Evolutionary conservation across 2,113 vertebrate species (phyloP), one percentile per base, ranked within the genome.

Genomic region (Xerus inauris): DNA sequence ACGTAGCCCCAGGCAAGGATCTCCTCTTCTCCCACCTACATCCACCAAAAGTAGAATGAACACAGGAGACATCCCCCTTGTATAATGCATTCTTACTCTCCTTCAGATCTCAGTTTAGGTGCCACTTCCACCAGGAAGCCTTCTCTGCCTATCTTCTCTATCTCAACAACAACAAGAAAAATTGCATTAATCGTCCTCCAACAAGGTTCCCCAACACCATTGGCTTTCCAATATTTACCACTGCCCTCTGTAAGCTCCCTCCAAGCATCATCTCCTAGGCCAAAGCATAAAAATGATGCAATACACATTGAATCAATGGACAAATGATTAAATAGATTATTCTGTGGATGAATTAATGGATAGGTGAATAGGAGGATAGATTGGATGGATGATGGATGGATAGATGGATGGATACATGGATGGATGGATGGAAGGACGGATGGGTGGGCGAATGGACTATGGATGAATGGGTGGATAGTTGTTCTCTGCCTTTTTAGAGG

Each of bases 161-260:
- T 38, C 32, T 94, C 81, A 96, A 10, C 28, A 62, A 76, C 30
- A 88, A 57, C 13, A 91, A 51, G 14, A 92, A 83, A 62, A 89
- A 54, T 51, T 19, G 20, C 40, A 47, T 51, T 65, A 76, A 80
- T 24, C 10, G 4, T 7, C 26, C 28, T 93, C 75, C 54, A 57
- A 12, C 40, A 49, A 38, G 35, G 1, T 40, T 64, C n/a, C 57
- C 30, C 45, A 47, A 59, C 2, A 28, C 47, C 20, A 28, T 6
- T 47, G 24, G 7, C 91, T 87, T 82, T 35, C 17, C 73, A 17
- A 14, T 84, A 30, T n/a, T 71, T 91, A 57, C 16, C 22, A 30
- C 49, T 42, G 64, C 0, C 32, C 11, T 72, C 72, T 72, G 19
- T 5, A 1, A 62, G 8, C 49, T 87, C 51, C 20, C 96, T 92